Base-by-base conservation (phyloP, 2,888 invertebrate genomes). In the Oxystoma pomonae region DNA sequence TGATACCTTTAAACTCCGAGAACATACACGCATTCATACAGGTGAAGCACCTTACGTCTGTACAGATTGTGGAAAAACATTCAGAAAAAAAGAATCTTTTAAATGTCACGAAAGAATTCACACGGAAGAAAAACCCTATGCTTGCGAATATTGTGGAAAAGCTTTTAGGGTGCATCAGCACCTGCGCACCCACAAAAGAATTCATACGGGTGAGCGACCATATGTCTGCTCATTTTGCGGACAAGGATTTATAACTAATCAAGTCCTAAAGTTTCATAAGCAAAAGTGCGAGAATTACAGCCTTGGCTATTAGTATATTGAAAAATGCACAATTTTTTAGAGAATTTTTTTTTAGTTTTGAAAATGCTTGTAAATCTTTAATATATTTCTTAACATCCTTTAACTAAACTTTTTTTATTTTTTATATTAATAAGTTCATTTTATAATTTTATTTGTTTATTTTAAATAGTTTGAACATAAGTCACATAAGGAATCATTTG, bases 181-280 rank as follows among this genome's bases (percentile, higher is more conserved):
- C 12, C 76, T 75, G 60, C 74, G 74, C 50, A 75, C 76, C 1
- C 77, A 77, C 51, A 58, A 71, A 49, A 64, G 77, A 16, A 73
- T 70, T 12, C 77, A 77, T 59, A 76, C 77, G 0, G 77, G 77
- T 16, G 77, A 76, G 61, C 67, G 72, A 20, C 78, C 77, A 0
- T 78, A 76, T 55, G 78, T 84, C 0, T 87, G 87, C 66, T 79
- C 82, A 7, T 78, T 81, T 12, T 87, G 87, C 58, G 82, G 80
- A 0, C 82, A 82, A 58, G 83, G 85, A 0, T 87, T 86, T 63
- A 83, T 85, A 0, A 85, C 86, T 59, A 80, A 81, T n/a, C 82
- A 84, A 0, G 83, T 84, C 49, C 74, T 85, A 59, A 85, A 85
- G 62, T 73, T 82, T 20, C 86, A 86, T 69, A 74, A 73, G 50